Base-by-base conservation (phyloP, 2,113 vertebrate species). In the Alectura lathami region DNA sequence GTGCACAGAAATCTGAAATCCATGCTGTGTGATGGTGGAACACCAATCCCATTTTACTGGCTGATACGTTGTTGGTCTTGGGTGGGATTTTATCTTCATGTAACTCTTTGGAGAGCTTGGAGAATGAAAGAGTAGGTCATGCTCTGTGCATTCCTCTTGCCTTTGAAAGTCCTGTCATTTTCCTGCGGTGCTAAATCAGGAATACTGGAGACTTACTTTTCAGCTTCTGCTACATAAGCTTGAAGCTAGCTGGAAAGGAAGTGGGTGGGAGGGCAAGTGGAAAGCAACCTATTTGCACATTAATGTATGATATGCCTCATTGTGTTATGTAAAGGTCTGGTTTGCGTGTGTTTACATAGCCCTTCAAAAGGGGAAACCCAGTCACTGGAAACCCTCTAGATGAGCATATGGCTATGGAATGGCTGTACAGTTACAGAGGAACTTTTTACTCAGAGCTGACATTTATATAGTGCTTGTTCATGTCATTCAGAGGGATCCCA, bases 261-360 rank as follows among this genome's bases (percentile, higher is more conserved):
- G 76, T 6, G 73, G 92, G 92, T 94, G 91, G 94, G 86, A 96
- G 83, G 83, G 93, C 95, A 86, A 89, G 70, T 48, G 78, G 88
- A 86, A 84, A 86, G 79, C 43, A 53, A 91, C 91, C 74, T 96
- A 97, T 96, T 86, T 94, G 91, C 88, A 53, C 59, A 42, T 96
- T 75, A 97, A 70, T 80, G 85, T 95, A 91, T 0, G 85, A 53
- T 86, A 72, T 11, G 4, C 76, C 83, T 87, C 88, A 62, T 24
- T 89, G 63, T 72, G 62, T 95, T 91, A 86, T 81, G 53, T 83
- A 77, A 97, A 87, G 57, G 51, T 57, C 43, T 43, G 17, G 27
- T 62, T 82, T 88, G 93, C 38, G 74, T 75, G 18, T 91, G 26
- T 95, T 91, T 94, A 47, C 64, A 14, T 14, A 69, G 73, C 83